Percentiles rank a stretch among this genome's conserved stretches.
Conservation (phyloP, 2,888 invertebrate genomes). For the Netelia melanura region DNA sequence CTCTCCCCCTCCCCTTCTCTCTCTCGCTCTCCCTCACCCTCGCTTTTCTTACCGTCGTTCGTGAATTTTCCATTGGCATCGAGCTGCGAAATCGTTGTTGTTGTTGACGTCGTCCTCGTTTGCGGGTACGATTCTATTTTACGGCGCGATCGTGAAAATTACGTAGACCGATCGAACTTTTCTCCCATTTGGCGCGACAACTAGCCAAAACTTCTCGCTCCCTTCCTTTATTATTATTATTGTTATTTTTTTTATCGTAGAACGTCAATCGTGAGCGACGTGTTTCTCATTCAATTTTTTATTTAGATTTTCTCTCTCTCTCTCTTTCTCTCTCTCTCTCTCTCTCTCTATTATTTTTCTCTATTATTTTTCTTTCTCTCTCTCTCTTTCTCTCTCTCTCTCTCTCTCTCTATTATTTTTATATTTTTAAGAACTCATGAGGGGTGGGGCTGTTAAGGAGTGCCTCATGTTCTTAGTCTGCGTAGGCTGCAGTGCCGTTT, state of each 20-base stretch:
- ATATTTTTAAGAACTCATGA: no score
- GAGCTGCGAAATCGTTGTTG: constrained; percentile 27
- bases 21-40: neutral
- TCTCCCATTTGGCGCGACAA: neutral
- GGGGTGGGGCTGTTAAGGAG: no score
- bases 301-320: neutral
- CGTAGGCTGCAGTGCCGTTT: no score
- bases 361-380: no score
- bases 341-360: no score
- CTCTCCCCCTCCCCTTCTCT: neutral
- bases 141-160: constrained; percentile 8
- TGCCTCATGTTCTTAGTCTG: no score
- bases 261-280: neutral
- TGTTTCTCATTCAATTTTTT: constrained; percentile 6
- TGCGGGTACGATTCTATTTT: constrained; percentile 28
- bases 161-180: constrained; percentile 11
- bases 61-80: constrained; percentile 1
- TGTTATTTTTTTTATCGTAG: neutral
- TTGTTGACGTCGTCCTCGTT: constrained; percentile 17
- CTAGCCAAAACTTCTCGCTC: neutral
- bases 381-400: no score
- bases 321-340: no score
- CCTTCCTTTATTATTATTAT: neutral
- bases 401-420: neutral
- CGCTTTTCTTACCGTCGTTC: neutral